Conservation (phyloP, 35 echinoderm and acorn worm species). For the Hemicentrotus pulcherrimus region DNA sequence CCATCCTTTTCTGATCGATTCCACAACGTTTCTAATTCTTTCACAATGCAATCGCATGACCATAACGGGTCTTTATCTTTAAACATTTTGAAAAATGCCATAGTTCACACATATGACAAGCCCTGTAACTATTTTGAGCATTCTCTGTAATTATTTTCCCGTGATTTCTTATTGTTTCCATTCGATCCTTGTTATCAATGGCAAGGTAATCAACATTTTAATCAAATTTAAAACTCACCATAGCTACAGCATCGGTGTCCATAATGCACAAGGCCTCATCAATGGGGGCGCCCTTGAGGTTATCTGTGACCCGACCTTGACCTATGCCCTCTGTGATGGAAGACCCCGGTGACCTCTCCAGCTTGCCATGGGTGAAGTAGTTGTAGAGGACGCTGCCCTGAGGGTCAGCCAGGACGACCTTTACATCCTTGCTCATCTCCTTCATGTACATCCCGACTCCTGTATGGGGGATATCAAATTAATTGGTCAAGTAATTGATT, state of each 20-base stretch:
- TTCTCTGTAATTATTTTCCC: too few species aligned
- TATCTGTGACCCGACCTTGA: slow-evolving; percentile 89
- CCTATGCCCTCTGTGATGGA: slow-evolving; percentile 97
- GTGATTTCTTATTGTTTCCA: too few species aligned
- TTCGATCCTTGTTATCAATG: too few species aligned
- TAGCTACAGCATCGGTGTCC: slow-evolving; percentile 84
- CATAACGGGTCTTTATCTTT: too few species aligned
- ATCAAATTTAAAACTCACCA: slow-evolving; percentile 57
- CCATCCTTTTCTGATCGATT: too few species aligned
- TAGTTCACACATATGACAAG: too few species aligned
- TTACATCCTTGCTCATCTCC: slow-evolving; percentile 77
- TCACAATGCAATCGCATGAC: too few species aligned
- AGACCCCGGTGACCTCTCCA: slow-evolving; percentile 75
- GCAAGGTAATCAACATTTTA: too few species aligned
- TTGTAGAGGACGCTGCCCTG: slow-evolving; percentile 94
- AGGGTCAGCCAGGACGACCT: slow-evolving; percentile 81
- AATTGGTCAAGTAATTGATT: not conserved
- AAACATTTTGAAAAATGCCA: too few species aligned
- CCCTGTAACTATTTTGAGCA: too few species aligned
- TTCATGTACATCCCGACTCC: slow-evolving; percentile 86
- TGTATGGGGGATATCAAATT: not conserved
- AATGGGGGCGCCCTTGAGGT: slow-evolving; percentile 86
- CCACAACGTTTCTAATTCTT: too few species aligned
- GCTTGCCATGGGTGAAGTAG: slow-evolving; percentile 83
- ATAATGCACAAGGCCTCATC: slow-evolving; percentile 81